A percentile compares a stretch with the other conserved stretches of the same genome.
phyloP scores from a whole-genome alignment of 2,797 vertebrate species.

The Notamacropus eugenii region DNA sequence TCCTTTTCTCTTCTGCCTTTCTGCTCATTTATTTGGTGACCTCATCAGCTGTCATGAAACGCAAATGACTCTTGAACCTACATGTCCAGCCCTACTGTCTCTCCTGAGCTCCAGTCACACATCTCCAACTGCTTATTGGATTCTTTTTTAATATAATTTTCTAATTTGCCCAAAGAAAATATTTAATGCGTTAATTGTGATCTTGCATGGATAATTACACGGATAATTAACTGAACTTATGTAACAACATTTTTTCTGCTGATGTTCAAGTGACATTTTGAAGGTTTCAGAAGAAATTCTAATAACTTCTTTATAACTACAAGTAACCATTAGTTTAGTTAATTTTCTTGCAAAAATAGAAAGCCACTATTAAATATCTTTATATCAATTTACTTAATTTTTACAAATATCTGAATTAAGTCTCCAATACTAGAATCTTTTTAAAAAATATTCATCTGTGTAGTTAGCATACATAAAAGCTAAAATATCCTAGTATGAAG shows the following conservation, averaged over 20 bases:
- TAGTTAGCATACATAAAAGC: conserved; percentile 70
- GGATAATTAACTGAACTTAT: not conserved
- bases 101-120: not conserved
- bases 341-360: conserved; percentile 64
- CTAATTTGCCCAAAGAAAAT: conserved; percentile 49
- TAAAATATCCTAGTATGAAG: conserved; percentile 54
- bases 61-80: not conserved
- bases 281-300: conserved; percentile 61
- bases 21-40: not conserved
- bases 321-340: conserved; percentile 70
- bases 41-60: not conserved
- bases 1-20: not conserved
- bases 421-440: conserved; percentile 63
- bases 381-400: conserved; percentile 76
- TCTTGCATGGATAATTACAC: conserved; percentile 12
- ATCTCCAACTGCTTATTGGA: not conserved
- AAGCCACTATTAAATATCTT: conserved; percentile 64
- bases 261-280: conserved; percentile 46
- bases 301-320: conserved; percentile 49
- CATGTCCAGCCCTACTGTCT: not conserved
- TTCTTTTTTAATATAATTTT: conserved; percentile 14
- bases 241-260: conserved; percentile 20
- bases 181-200: conserved; percentile 9
- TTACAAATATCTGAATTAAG: conserved; percentile 69
- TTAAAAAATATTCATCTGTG: conserved; percentile 43